Conservation (phyloP, 2,888 invertebrate species). For the Cheilosia impressa region DNA sequence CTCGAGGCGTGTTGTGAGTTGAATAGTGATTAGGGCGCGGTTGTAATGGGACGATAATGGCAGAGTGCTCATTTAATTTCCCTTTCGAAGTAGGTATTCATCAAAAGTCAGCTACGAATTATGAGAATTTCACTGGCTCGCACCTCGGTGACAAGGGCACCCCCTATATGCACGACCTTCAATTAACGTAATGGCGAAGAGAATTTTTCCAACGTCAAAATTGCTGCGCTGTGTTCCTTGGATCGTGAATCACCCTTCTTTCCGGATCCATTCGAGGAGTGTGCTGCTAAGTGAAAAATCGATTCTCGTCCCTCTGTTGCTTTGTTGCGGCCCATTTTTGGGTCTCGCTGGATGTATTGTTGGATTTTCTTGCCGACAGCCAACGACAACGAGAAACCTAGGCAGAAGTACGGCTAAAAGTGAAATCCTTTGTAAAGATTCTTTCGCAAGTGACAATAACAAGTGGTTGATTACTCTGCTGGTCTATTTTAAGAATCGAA, state of each 20-base stretch:
- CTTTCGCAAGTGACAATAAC: slow-evolving; percentile 7
- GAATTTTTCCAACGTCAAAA: slow-evolving; percentile 24
- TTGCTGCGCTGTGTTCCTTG: slow-evolving; percentile 4
- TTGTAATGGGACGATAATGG: no score
- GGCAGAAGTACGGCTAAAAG: background rate
- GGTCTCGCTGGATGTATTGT: no score
- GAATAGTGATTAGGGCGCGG: no score
- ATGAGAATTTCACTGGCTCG: background rate
- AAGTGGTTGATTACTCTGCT: background rate
- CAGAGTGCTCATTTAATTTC: no score
- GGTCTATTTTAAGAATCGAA: background rate
- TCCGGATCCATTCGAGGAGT: no score
- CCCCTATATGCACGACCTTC: slow-evolving; percentile 5
- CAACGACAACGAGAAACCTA: no score
- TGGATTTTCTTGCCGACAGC: no score
- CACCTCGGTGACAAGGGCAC: background rate
- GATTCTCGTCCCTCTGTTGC: no score
- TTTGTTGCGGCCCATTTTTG: no score
- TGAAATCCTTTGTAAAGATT: background rate
- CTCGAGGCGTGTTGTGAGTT: no score
- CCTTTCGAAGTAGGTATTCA: no score
- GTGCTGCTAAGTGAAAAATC: no score
- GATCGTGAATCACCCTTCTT: background rate
- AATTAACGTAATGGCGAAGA: slow-evolving; percentile 34
- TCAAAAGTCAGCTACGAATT: slow-evolving; percentile 5